A percentile compares a stretch with the other conserved stretches of the same genome.
phyloP scores from a whole-genome alignment of 1,140 invertebrate species.

The Pollicipes pollicipes region DNA sequence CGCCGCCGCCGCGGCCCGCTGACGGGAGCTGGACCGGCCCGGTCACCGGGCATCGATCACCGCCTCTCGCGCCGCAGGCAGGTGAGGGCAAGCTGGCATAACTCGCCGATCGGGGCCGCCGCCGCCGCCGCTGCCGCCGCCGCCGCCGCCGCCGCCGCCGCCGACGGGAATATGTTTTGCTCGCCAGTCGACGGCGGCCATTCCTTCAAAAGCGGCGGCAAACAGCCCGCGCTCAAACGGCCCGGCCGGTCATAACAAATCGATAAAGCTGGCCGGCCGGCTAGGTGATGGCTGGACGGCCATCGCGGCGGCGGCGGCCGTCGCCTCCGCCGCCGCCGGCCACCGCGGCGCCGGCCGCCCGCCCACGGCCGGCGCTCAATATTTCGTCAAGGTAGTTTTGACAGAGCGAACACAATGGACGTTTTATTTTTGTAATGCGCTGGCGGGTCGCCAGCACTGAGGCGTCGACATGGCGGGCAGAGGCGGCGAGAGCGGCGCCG shows the following conservation, averaged over 20 bases:
- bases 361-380: background rate
- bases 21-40: background rate
- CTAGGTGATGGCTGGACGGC: background rate
- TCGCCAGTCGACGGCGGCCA: background rate
- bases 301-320: background rate
- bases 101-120: too few relatives aligned
- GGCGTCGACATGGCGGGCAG: background rate
- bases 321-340: background rate
- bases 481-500: background rate
- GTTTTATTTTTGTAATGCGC: background rate
- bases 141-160: too few relatives aligned
- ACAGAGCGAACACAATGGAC: background rate
- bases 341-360: background rate
- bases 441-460: background rate
- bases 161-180: background rate
- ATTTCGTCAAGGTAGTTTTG: slow-evolving; percentile 2
- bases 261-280: background rate
- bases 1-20: too few relatives aligned
- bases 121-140: too few relatives aligned
- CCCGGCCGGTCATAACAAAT: background rate
- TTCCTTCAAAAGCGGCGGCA: background rate
- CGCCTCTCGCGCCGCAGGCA: background rate
- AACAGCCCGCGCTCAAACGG: background rate
- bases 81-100: background rate
- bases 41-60: background rate